These are phyloP conservation scores for Vireo altiloquus DNA, from an alignment of 2,113 vertebrate species.

Conservation along the genomic window DNA sequence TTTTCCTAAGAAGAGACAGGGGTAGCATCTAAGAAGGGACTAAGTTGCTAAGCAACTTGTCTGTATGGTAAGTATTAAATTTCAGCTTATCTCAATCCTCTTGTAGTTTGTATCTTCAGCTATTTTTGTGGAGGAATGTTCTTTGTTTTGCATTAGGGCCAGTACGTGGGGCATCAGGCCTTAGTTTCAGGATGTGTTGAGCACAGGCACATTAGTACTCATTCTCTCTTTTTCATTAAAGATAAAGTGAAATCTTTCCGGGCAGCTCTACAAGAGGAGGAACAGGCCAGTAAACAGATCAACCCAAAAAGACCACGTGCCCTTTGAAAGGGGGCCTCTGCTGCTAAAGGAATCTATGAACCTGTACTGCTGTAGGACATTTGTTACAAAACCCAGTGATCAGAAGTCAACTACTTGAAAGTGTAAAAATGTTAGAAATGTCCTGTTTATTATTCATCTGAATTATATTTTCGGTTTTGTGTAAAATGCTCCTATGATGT, in stretches of 20 bases:
- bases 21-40: background rate
- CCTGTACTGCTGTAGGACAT: slow-evolving; percentile 64
- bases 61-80: background rate
- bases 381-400: slow-evolving; percentile 57
- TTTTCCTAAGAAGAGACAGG: background rate
- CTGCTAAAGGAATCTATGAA: slow-evolving; percentile 66
- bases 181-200: background rate
- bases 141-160: background rate
- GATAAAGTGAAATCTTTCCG: slow-evolving; percentile 99
- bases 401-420: slow-evolving; percentile 71
- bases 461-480: slow-evolving; percentile 75
- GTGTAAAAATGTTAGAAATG: slow-evolving; percentile 67
- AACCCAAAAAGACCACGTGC: slow-evolving; percentile 90
- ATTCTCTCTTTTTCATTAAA: slow-evolving; percentile 52
- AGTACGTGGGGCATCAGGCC: background rate
- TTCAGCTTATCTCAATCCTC: background rate
- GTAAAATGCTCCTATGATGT: slow-evolving; percentile 73
- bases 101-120: background rate
- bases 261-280: slow-evolving; percentile 90
- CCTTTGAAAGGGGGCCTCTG: slow-evolving; percentile 75
- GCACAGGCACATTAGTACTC: background rate
- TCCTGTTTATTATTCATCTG: slow-evolving; percentile 68
- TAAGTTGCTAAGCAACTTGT: background rate
- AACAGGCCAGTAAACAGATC: slow-evolving; percentile 97
- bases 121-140: background rate